Base-by-base conservation (phyloP, 2,888 invertebrate genomes). In the Chironomus riparius region DNA sequence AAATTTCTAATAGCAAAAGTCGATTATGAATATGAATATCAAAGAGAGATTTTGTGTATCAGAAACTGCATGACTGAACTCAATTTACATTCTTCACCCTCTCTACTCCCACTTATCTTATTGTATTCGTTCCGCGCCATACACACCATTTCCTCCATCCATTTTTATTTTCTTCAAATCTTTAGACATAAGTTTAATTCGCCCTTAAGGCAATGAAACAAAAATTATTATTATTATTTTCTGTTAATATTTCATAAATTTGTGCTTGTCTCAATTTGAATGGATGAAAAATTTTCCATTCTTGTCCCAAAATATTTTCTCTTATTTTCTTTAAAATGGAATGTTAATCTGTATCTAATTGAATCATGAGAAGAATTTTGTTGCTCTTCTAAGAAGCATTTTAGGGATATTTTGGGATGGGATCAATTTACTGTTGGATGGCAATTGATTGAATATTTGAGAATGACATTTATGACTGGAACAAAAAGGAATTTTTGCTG, bases 11-110 rank as follows among this genome's bases (percentile, higher is more conserved):
- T 56, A 18, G 7, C 56, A 56, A 56, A 15, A 56, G 56, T 18
- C 15, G 18, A 15, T 56, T 56, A 56, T 56, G 56, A 56, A 56
- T 56, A 56, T 38, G 38, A 15, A 18, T 56, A 18, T 18, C 56
- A 56, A 56, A 15, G 18, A 18, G 15, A 18, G 18, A 15, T 56
- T 56, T 2, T 56, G 15, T 18, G 18, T 56, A 56, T 24, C 38
- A n/a, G 21, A 38, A 71, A 71, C 56, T 71, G 71, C 71, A 71
- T 71, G 71, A 50, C 50, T 71, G 71, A 71, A 71, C 71, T 50
- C 71, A 71, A 71, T 71, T 71, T 71, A 50, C 48, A 71, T 71
- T 71, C 56, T 56, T 71, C 71, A 71, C 71, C 71, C 70, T 50
- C 50, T n/a, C 50, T 50, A n/a, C 56, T 7, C 56, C 38, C 10